Base-by-base conservation (phyloP, 2,888 invertebrate genomes). In the Temnothorax rugatulus region DNA sequence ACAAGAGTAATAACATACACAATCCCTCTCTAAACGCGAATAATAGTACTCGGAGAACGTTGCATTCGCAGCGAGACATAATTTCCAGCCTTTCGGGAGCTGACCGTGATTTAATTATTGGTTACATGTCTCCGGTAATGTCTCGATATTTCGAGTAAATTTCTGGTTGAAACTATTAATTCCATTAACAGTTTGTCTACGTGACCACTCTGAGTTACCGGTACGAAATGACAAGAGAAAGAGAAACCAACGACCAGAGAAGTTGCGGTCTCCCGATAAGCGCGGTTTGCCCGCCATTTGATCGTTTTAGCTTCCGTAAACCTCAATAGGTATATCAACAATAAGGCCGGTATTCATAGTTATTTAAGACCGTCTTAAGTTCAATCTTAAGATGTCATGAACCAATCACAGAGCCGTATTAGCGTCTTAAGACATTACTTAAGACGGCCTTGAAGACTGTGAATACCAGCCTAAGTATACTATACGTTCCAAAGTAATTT, bases 21-120 rank as follows among this genome's bases (percentile, higher is more conserved):
- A 79, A 86, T 82, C 54, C 61, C 15, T 73, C 29, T 79, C 66
- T 34, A 79, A 71, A 61, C 41, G 38, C 34, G 69, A 25, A 54
- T 25, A 29, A 63, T 64, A 64, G n/a, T 54, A 59, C 57, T 82
- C 82, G 25, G 50, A 61, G 52, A 83, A 83, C 59, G 68, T 82
- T 85, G 75, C 38, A 38, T 38, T n/a, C 54, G 63, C 84, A 86
- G 85, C 82, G 83, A 84, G 87, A 86, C 57, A 83, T 85, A 87
- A 88, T 84, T 85, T 88, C 81, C 83, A 83, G 83, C 41, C 83
- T 90, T 90, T 85, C 84, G 75, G 73, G 63, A 85, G 52, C 83
- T 81, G 61, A 64, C 1, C 57, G 76, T 64, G 83, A 89, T 90
- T 90, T 86, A 88, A 90, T 89, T 89, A 90, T 87, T 83, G 79